Evolutionary conservation across 2,113 vertebrate species (phyloP), one percentile per base, ranked within the genome.

Genomic region (Halichoeres trimaculatus): DNA sequence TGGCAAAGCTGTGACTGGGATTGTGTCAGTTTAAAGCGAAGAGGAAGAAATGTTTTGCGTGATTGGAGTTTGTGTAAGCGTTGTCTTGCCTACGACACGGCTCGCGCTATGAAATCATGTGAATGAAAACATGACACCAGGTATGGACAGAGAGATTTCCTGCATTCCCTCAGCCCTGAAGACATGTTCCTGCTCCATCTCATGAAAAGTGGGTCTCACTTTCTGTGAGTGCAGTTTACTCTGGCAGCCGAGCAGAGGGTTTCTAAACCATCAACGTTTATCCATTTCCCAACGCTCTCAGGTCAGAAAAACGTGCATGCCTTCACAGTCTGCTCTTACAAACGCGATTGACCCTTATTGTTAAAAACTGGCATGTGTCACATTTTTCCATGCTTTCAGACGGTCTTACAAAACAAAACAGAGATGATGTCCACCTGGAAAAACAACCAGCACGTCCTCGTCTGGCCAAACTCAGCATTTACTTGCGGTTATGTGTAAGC

Each of bases 381-480:
- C 30, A 51, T 73, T 78, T 82, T 78, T 64, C 53, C 67, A 1
- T 54, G 8, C 1, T 76, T 76, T 67, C 55, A 78, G 38, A 67
- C 24, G 26, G 20, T 71, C 79, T 76, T 74, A 67, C 61, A 86
- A 75, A 79, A 80, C 74, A 84, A 76, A 85, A 78, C 20, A 59
- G 64, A 77, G 85, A 89, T 73, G 75, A 78, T 63, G 63, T 84
- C 86, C 90, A 92, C 89, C 88, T 92, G 87, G 75, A 90, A 85
- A 75, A 90, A 86, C 80, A 85, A 26, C 81, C 74, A n/a, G 60
- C 55, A 43, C 75, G 81, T 88, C 86, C 78, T 88, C 74, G 55
- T 78, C 87, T 83, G 76, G 85, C 85, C 80, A 83, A 76, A 70
- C 51, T 51, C 63, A 71, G 83, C 62, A 22, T 85, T 88, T 84